Evolutionary conservation across 1,140 invertebrate genomes (phyloP).

Genomic region (Scylla paramamosain): DNA sequence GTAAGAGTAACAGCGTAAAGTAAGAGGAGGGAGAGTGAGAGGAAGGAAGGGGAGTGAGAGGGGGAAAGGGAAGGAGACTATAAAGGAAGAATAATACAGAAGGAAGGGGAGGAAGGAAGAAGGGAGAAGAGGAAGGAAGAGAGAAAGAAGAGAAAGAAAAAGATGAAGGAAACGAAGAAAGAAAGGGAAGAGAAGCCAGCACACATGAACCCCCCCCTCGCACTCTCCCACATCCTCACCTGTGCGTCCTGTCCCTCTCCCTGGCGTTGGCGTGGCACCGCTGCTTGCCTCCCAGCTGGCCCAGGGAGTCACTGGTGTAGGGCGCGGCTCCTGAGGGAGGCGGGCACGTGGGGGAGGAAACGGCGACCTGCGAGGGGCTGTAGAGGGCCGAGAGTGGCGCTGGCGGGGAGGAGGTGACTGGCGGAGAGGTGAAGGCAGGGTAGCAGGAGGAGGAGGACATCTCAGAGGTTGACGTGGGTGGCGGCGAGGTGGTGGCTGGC

Average conservation of each 20-base stretch:
- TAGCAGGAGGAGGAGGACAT: conserved; percentile 8
- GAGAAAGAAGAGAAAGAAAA: neutral
- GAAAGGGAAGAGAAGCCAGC: neutral
- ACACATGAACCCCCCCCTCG: neutral
- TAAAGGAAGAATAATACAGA: neutral
- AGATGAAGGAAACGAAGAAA: neutral
- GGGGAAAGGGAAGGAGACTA: neutral
- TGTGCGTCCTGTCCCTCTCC: conserved; percentile 82
- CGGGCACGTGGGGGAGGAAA: neutral
- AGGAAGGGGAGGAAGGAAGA: neutral
- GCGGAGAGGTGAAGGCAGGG: neutral
- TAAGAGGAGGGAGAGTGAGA: neutral
- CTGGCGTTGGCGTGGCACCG: conserved; percentile 80
- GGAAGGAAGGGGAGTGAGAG: neutral
- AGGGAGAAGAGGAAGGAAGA: neutral
- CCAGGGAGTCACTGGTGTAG: conserved; percentile 33
- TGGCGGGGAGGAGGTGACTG: conserved; percentile 30
- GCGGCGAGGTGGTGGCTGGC: neutral
- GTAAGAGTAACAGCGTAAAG: too few relatives aligned
- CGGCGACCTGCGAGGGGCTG: neutral
- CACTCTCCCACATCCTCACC: conserved; percentile 71
- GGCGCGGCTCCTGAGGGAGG: neutral
- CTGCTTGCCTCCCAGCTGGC: conserved; percentile 56
- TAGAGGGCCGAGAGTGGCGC: neutral
- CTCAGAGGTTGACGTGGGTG: neutral